phyloP scores from a whole-genome alignment of 2,888 invertebrate genomes.

The Oxytorus armatus region DNA sequence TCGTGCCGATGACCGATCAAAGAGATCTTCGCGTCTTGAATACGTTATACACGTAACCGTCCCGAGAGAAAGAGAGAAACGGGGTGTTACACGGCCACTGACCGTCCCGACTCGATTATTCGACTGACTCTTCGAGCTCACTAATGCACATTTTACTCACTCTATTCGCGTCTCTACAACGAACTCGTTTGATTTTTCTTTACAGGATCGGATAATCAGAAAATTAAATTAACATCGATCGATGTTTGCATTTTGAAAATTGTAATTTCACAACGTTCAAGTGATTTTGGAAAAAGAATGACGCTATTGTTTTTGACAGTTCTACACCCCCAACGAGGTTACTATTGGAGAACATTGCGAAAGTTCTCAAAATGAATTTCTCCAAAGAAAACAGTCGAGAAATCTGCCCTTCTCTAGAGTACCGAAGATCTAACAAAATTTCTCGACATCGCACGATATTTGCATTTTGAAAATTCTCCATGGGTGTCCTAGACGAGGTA shows the following conservation, averaged over 20 bases:
- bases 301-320: no score
- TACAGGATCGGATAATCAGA: no score
- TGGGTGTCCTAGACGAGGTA: constrained; percentile 36
- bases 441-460: constrained; percentile 37
- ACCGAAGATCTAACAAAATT: constrained; percentile 32
- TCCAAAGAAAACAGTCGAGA: neutral
- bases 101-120: constrained; percentile 74
- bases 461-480: constrained; percentile 58
- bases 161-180: neutral
- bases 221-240: no score
- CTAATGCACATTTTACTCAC: constrained; percentile 75
- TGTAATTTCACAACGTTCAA: no score
- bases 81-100: constrained; percentile 77
- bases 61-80: constrained; percentile 52
- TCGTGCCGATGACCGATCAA: constrained; percentile 84
- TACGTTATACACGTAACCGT: constrained; percentile 82
- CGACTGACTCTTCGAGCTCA: constrained; percentile 67
- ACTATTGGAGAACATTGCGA: neutral
- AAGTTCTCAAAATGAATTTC: constrained; percentile 3
- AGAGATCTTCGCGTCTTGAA: constrained; percentile 81
- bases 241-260: no score
- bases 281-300: no score
- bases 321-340: no score
- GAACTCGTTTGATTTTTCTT: constrained; percentile 31
- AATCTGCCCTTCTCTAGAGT: neutral